Base-by-base conservation (phyloP, 1,140 invertebrate species). In the Drosophila ogumai region DNA sequence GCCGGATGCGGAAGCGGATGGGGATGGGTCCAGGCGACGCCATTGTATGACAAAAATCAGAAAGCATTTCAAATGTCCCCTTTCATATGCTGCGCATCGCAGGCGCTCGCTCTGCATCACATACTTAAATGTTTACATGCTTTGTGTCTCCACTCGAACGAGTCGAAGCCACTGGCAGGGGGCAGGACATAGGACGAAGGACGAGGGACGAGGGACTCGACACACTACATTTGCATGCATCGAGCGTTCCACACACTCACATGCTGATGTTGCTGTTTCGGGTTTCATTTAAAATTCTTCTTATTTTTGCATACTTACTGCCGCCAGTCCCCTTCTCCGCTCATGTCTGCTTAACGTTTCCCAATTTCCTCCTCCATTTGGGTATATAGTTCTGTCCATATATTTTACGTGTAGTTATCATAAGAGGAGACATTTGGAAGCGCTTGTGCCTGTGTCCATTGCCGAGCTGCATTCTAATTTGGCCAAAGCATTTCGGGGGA, bases 301-400 rank as follows among this genome's bases (percentile, higher is more conserved):
- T 72, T 88, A 88, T 82, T 84, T 84, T 84, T 84, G 85, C 80
- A 88, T 88, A 88, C 87, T 88, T 88, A 78, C 82, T 41, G n/a
- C n/a, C n/a, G n/a, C 76, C 59, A 66, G 25, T 68, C 10, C 40
- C 34, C 17, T 32, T 57, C 49, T 56, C 43, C 46, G 46, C 15
- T 47, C 50, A 61, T 67, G 47, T 56, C 34, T 25, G 68, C 52
- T 72, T 34, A 71, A 58, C 68, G 52, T 41, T 72, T 58, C 44
- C 68, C 66, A 72, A 58, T 72, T 71, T 71, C 47, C 75, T 76
- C 69, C 66, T 76, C 66, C 63, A 63, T 59, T 79, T 58, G 49
- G 54, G 59, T 46, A 58, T 76, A 59, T 64, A 73, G 56, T 76
- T 88, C 52, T 67, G 67, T 54, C 67, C 64, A 79, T 73, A 66